These are phyloP conservation scores for Xiphorhynchus elegans DNA, from an alignment of 2,113 vertebrate genomes.

Conservation along the genomic window DNA sequence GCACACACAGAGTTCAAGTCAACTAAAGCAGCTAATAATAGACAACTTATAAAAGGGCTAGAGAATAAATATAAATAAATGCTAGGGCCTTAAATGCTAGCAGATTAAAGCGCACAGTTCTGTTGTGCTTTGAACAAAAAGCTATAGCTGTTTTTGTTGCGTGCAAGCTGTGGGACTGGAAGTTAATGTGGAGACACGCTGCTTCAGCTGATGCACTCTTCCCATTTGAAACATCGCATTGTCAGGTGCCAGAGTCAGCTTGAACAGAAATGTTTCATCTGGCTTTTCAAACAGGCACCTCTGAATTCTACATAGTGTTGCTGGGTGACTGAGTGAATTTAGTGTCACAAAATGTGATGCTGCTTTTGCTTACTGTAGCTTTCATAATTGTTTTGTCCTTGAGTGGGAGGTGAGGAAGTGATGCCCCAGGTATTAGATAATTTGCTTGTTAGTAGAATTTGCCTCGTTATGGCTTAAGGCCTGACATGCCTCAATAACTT, in stretches of 20 bases:
- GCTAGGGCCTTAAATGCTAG: background rate
- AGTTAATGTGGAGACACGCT: background rate
- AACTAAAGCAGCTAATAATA: background rate
- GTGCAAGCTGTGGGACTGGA: background rate
- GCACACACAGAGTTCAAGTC: background rate
- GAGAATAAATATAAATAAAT: background rate
- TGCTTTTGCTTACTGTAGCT: background rate
- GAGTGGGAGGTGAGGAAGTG: background rate
- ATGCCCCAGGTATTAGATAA: background rate
- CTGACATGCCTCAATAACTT: background rate
- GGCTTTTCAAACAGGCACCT: background rate
- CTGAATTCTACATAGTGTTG: background rate
- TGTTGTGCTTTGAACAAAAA: background rate
- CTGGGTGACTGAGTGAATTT: background rate
- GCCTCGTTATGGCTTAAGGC: no score
- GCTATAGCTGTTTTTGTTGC: background rate
- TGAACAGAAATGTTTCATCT: background rate
- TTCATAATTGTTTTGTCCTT: background rate
- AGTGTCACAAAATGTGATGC: background rate
- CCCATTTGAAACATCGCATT: rapidly evolving
- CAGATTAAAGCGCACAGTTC: background rate
- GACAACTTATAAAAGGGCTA: background rate
- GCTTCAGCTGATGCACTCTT: background rate
- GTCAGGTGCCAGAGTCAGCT: rapidly evolving
- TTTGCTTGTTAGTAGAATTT: background rate